Percentiles rank a stretch among this genome's conserved stretches.
Conservation (phyloP, 2,797 vertebrate species). For the Staurois parvus region DNA sequence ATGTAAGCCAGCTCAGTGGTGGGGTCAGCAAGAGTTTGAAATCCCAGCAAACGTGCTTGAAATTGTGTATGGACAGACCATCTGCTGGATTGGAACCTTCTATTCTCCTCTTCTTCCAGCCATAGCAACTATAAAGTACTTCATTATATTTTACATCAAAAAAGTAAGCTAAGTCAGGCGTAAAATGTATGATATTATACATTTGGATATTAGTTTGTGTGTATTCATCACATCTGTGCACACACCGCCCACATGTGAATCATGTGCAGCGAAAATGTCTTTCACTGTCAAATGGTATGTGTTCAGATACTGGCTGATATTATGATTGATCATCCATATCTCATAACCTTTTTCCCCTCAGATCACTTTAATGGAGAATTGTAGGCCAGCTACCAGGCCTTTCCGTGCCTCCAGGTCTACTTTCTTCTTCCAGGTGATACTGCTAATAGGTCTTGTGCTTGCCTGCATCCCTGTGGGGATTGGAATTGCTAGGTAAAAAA, state of each 20-base stretch:
- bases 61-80: constrained; percentile 95
- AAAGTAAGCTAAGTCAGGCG: constrained; percentile 77
- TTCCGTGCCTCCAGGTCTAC: constrained; percentile 92
- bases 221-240: too few relatives aligned
- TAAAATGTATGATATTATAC: not conserved
- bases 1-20: constrained; percentile 81
- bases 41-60: constrained; percentile 93
- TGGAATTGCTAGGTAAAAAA: constrained; percentile 87
- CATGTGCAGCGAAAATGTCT: too few relatives aligned
- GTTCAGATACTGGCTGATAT: not conserved
- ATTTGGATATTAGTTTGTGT: not conserved
- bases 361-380: constrained; percentile 86
- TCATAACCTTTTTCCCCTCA: constrained; percentile 62
- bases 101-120: constrained; percentile 93
- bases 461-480: constrained; percentile 85
- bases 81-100: constrained; percentile 97
- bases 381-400: constrained; percentile 85
- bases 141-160: constrained; percentile 94
- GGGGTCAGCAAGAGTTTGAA: constrained; percentile 88
- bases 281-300: too few relatives aligned
- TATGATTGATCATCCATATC: too few relatives aligned
- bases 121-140: constrained; percentile 91
- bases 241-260: not conserved
- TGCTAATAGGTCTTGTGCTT: constrained; percentile 89
- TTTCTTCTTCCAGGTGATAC: constrained; percentile 91